A percentile compares a stretch with the other conserved stretches of the same genome.
Evolutionary conservation across 2,113 vertebrate species (phyloP).

Genomic region (Pomatorhinus ruficollis): DNA sequence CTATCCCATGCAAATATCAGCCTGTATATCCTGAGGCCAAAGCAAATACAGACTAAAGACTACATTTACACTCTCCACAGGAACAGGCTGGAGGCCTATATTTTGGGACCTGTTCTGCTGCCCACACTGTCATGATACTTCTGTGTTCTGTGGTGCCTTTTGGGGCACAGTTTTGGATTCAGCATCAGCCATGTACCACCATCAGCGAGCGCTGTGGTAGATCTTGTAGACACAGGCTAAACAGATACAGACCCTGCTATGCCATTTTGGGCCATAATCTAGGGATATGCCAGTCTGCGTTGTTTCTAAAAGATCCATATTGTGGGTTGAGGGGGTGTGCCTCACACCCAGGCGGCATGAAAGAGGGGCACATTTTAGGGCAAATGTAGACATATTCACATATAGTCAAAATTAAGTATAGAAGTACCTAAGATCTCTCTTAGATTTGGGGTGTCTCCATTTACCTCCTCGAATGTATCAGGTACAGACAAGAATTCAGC

Average conservation of each 20-base stretch:
- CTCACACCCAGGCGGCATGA: neutral
- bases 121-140: neutral
- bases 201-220: neutral
- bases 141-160: neutral
- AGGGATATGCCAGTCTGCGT: neutral
- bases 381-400: neutral
- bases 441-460: neutral
- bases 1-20: constrained; percentile 58
- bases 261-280: neutral
- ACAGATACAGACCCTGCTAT: neutral
- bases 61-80: neutral
- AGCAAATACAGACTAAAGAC: neutral
- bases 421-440: neutral
- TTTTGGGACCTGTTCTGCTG: neutral
- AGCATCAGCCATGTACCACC: neutral
- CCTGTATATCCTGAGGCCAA: constrained; percentile 10
- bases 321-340: neutral
- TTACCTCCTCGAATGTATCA: neutral
- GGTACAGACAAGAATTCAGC: neutral
- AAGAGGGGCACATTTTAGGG: neutral
- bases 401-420: neutral
- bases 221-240: neutral
- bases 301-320: neutral
- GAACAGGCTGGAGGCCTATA: neutral
- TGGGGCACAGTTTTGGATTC: neutral